phyloP scores from a whole-genome alignment of 2,113 vertebrate genomes.

The Daubentonia madagascariensis region DNA sequence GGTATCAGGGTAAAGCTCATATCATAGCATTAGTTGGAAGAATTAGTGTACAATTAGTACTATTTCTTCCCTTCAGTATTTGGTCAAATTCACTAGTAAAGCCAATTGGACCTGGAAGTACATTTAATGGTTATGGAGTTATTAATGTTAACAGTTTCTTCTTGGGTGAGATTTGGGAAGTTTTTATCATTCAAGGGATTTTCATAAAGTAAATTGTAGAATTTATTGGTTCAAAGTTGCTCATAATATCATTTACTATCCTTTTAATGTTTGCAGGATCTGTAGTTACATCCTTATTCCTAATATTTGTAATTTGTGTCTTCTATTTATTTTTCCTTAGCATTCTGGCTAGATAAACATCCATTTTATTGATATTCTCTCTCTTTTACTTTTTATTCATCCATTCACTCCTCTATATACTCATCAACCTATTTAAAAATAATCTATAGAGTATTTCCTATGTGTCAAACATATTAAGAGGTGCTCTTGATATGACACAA shows the following conservation, averaged over 20 bases:
- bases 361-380: not conserved
- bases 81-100: not conserved
- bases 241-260: not conserved
- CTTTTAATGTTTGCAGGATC: not conserved
- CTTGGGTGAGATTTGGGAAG: not conserved
- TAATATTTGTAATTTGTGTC: not conserved
- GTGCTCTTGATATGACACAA: not conserved
- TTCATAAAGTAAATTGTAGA: not conserved
- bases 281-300: not conserved
- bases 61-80: not conserved
- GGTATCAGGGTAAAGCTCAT: not conserved
- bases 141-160: not conserved
- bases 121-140: not conserved
- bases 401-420: not conserved
- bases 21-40: not conserved
- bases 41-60: not conserved
- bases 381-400: not conserved
- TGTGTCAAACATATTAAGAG: not conserved
- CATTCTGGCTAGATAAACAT: not conserved
- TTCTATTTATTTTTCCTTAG: not conserved
- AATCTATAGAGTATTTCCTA: not conserved
- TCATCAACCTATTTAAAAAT: not conserved
- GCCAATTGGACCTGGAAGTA: not conserved
- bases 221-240: not conserved
- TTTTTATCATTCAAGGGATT: not conserved